A percentile compares a stretch with the other conserved stretches of the same genome.
These are phyloP conservation scores for Phylloscopus whistleri DNA, from an alignment of 2,113 vertebrate species.

Conservation along the genomic window DNA sequence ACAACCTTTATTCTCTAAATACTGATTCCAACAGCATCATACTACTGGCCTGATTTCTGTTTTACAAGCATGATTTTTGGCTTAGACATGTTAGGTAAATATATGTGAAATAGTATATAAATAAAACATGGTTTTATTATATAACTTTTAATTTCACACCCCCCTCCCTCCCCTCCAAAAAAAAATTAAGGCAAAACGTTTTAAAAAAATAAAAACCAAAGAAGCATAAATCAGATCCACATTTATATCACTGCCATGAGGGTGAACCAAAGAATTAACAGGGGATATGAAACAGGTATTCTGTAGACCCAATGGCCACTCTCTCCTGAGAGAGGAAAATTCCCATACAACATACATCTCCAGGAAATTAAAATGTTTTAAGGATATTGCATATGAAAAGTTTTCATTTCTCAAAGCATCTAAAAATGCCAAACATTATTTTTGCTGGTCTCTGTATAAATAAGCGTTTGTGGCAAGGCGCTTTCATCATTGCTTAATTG, in stretches of 20 bases:
- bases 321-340: background rate
- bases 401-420: slow-evolving; percentile 10
- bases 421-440: background rate
- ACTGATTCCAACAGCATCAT: background rate
- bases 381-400: slow-evolving; percentile 20
- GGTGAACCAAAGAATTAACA: background rate
- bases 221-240: background rate
- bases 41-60: background rate
- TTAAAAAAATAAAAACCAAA: background rate
- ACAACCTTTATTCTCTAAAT: background rate
- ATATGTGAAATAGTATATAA: background rate
- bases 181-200: background rate
- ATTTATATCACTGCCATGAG: background rate
- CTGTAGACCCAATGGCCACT: background rate
- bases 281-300: background rate
- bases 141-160: background rate
- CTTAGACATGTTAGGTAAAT: background rate
- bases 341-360: background rate
- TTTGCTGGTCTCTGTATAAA: slow-evolving; percentile 20
- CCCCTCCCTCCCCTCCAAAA: too few species aligned
- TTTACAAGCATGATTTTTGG: background rate
- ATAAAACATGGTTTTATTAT: background rate
- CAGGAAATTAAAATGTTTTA: slow-evolving; percentile 2
- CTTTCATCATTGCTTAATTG: slow-evolving; percentile 11
- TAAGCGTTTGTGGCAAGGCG: background rate